Percentiles rank a stretch among this genome's conserved stretches.
These are phyloP conservation scores for Pogonus chalceus DNA, from an alignment of 1,140 invertebrate genomes.

Conservation along the genomic window DNA sequence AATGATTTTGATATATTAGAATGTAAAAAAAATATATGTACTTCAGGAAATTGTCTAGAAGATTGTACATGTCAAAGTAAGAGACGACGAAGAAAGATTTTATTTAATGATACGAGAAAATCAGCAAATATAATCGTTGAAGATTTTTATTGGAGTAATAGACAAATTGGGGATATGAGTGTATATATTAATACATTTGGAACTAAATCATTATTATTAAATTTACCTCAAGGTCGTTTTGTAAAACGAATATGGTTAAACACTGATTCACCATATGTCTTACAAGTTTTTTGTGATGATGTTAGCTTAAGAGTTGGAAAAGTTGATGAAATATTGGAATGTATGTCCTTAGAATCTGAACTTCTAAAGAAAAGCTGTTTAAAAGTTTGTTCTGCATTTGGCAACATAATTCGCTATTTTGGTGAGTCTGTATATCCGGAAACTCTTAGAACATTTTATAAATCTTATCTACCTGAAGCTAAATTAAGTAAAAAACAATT, in stretches of 20 bases:
- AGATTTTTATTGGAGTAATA: background rate
- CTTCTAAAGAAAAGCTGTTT: conserved; percentile 10
- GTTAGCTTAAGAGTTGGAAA: conserved; percentile 25
- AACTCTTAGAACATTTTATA: conserved; percentile 23
- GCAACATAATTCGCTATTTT: conserved; percentile 25
- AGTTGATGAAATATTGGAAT: conserved; percentile 22
- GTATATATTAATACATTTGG: background rate
- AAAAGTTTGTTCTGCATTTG: conserved; percentile 16
- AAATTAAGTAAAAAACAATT: conserved; percentile 13
- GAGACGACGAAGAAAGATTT: too few species aligned
- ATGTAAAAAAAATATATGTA: background rate
- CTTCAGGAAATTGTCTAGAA: background rate
- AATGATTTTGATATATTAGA: background rate
- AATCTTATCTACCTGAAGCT: conserved; percentile 24
- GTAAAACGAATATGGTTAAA: conserved; percentile 25
- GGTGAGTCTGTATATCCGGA: conserved; percentile 20
- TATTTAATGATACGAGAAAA: background rate
- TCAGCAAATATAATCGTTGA: background rate
- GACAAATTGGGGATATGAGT: background rate
- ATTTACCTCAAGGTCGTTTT: background rate
- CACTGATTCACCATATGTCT: conserved; percentile 19
- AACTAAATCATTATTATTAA: background rate
- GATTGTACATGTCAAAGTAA: background rate
- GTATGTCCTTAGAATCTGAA: conserved; percentile 26
- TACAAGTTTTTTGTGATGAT: conserved; percentile 29